Evolutionary conservation across 1,140 invertebrate genomes (phyloP).

Genomic region (Arion vulgaris): DNA sequence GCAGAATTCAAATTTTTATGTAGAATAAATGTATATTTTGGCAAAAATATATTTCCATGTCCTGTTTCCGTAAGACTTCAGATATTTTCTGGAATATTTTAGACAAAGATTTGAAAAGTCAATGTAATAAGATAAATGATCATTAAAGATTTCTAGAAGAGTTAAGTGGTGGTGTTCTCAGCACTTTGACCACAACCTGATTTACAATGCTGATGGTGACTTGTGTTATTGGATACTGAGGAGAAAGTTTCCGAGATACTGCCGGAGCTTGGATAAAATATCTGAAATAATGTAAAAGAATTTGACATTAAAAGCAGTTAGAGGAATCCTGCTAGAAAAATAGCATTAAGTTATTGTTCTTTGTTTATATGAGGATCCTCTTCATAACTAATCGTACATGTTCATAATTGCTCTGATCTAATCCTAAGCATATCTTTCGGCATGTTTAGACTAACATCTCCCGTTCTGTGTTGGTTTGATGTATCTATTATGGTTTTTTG

Average conservation of each 20-base stretch:
- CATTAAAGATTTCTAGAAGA: neutral
- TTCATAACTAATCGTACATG: no score
- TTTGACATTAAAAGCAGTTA: neutral
- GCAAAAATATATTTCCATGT: neutral
- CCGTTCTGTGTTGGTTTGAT: no score
- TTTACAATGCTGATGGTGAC: conserved; percentile 53
- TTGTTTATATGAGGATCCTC: no score
- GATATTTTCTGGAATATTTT: neutral
- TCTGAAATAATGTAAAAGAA: conserved; percentile 43
- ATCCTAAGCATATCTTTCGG: no score
- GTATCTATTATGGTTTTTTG: no score
- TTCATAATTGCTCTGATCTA: no score
- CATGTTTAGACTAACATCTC: no score
- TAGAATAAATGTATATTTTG: no score
- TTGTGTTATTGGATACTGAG: conserved; percentile 54
- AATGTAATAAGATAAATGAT: neutral
- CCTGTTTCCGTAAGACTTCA: neutral
- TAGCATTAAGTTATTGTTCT: no score
- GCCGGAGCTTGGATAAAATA: conserved; percentile 64
- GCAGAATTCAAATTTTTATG: no score
- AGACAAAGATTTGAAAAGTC: neutral
- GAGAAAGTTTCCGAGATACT: conserved; percentile 60
- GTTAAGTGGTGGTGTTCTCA: neutral
- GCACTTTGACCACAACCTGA: conserved; percentile 56
- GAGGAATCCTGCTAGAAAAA: no score